Conservation (phyloP, 2,888 invertebrate genomes). For the Tipula vernalis region DNA sequence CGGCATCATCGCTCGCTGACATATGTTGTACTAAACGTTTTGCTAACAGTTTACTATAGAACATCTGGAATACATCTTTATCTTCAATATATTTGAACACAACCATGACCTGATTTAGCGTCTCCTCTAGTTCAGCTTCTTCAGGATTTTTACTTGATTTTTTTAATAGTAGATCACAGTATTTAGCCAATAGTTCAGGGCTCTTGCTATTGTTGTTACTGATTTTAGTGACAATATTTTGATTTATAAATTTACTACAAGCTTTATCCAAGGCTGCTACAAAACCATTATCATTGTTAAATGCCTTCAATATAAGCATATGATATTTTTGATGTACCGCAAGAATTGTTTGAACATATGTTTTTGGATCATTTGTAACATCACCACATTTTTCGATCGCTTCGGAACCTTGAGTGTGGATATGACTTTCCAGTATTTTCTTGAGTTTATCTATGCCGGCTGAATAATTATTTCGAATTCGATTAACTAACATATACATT, state of each 20-base stretch:
- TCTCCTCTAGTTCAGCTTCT: conserved; percentile 95
- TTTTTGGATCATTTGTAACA: conserved; percentile 89
- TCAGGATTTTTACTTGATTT: conserved; percentile 98
- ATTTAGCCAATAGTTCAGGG: conserved; percentile 94
- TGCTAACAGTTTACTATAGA: conserved; percentile 98
- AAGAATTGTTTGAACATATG: conserved; percentile 92
- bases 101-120: conserved; percentile 98
- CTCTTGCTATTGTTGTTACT: conserved; percentile 89
- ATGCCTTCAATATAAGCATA: conserved; percentile 83
- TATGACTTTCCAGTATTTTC: conserved; percentile 82
- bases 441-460: conserved; percentile 86
- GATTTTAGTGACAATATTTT: conserved; percentile 86
- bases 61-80: conserved; percentile 99
- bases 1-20: conserved; percentile 98
- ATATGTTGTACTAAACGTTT: conserved; percentile 95
- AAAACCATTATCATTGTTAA: conserved; percentile 95
- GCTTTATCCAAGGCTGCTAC: conserved; percentile 95
- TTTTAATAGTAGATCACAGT: conserved; percentile 92
- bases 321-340: conserved; percentile 97
- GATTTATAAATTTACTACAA: conserved; percentile 94
- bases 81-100: conserved; percentile 99
- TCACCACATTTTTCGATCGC: conserved; percentile 93
- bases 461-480: conserved; percentile 46
- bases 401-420: conserved; percentile 78
- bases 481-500: conserved; percentile 88